A percentile compares a stretch with the other conserved stretches of the same genome.
Conservation (phyloP, 1,140 invertebrate species). For the Alviniconcha marisindica region DNA sequence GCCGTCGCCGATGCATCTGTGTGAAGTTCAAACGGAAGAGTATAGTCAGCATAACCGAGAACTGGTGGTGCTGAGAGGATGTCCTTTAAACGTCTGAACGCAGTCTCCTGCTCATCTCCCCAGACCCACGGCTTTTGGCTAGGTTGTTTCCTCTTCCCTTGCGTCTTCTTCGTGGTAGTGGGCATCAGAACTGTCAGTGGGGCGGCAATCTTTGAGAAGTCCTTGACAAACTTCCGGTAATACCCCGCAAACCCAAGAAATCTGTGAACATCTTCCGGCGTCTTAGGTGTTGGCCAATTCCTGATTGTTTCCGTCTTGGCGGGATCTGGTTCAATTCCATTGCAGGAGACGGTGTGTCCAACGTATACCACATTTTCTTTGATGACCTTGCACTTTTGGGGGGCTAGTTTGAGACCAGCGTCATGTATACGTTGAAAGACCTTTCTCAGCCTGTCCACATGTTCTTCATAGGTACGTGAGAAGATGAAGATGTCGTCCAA, state of each 20-base stretch:
- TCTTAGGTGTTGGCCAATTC: neutral
- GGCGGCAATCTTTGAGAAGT: constrained; percentile 55
- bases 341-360: neutral
- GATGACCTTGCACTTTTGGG: too few species aligned
- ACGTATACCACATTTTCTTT: neutral
- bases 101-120: too few species aligned
- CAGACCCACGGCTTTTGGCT: constrained; percentile 19
- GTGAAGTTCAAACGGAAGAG: neutral
- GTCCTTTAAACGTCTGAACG: too few species aligned
- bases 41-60: neutral
- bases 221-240: constrained; percentile 43
- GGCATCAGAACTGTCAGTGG: neutral
- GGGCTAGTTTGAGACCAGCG: neutral
- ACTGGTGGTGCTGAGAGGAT: neutral
- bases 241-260: constrained; percentile 47
- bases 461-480: neutral
- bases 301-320: neutral
- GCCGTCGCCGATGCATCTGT: neutral
- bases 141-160: constrained; percentile 28
- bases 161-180: constrained; percentile 38
- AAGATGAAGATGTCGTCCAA: neutral
- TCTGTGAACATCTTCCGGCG: neutral
- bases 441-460: neutral
- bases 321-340: neutral
- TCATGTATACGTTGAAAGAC: neutral